These are phyloP conservation scores for Gallinago nigripennis DNA, from an alignment of 2,797 vertebrate species.

Conservation along the genomic window DNA sequence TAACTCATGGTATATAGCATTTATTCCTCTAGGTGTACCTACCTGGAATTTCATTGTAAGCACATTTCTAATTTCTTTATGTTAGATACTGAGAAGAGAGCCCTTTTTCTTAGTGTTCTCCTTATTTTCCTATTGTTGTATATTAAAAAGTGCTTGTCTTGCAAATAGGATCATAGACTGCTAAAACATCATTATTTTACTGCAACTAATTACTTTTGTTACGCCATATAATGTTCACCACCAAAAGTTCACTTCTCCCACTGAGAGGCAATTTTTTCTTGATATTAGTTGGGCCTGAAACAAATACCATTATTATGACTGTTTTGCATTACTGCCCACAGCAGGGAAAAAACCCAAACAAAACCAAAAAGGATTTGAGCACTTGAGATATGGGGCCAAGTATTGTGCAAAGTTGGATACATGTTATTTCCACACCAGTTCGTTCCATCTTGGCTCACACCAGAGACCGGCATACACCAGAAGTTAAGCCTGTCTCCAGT, in stretches of 20 bases:
- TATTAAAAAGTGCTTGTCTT: neutral
- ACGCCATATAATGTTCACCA: neutral
- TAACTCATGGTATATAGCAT: neutral
- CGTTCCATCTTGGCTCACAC: neutral
- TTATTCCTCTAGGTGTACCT: neutral
- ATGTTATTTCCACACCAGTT: neutral
- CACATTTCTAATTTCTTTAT: neutral
- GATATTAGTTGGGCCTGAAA: neutral
- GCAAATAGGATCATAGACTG: neutral
- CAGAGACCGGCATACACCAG: neutral
- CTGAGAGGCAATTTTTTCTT: neutral
- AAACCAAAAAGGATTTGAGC: neutral
- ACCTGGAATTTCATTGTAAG: neutral
- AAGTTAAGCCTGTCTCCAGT: neutral
- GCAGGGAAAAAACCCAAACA: neutral
- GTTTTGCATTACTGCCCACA: neutral
- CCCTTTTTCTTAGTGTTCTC: neutral
- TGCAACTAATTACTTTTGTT: neutral
- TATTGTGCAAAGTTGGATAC: neutral
- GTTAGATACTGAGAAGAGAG: neutral
- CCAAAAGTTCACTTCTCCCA: neutral
- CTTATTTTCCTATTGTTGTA: neutral
- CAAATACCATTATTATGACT: neutral
- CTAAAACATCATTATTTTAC: neutral
- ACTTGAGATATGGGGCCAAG: neutral